These are phyloP conservation scores for Molanna angustata DNA, from an alignment of 2,888 invertebrate genomes.

Conservation along the genomic window DNA sequence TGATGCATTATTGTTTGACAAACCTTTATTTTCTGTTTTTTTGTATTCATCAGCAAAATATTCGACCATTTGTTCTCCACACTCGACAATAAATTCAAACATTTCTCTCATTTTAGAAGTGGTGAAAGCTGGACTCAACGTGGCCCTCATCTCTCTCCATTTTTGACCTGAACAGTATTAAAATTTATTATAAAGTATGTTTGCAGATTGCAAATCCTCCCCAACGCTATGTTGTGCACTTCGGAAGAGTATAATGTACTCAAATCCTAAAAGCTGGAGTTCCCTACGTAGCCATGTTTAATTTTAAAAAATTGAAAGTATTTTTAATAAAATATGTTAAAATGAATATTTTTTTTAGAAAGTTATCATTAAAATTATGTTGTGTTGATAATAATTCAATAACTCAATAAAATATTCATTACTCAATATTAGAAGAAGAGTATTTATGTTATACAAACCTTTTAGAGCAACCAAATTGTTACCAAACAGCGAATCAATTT, in stretches of 20 bases:
- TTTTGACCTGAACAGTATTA: constrained; percentile 42
- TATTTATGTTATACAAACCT: constrained; percentile 38
- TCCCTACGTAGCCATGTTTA: too few species aligned
- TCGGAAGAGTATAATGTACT: too few species aligned
- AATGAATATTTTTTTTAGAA: too few species aligned
- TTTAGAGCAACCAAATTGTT: constrained; percentile 48
- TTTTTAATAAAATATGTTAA: too few species aligned
- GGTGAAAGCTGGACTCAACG: constrained; percentile 41
- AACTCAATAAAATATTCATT: too few species aligned
- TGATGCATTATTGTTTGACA: neutral
- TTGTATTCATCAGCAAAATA: constrained; percentile 33
- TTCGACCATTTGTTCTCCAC: constrained; percentile 42
- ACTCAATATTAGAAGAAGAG: neutral
- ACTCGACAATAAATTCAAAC: constrained; percentile 47
- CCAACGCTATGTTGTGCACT: too few species aligned
- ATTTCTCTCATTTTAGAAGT: constrained; percentile 48
- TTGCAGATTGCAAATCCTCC: too few species aligned
- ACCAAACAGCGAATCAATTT: constrained; percentile 48
- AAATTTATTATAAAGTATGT: too few species aligned
- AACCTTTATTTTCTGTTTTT: constrained; percentile 19
- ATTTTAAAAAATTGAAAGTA: too few species aligned
- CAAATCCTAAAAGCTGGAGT: too few species aligned
- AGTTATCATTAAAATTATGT: too few species aligned
- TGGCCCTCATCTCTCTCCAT: constrained; percentile 47
- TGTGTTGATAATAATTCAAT: too few species aligned